phyloP scores from a whole-genome alignment of 2,888 invertebrate genomes.

The Amiota mariae region DNA sequence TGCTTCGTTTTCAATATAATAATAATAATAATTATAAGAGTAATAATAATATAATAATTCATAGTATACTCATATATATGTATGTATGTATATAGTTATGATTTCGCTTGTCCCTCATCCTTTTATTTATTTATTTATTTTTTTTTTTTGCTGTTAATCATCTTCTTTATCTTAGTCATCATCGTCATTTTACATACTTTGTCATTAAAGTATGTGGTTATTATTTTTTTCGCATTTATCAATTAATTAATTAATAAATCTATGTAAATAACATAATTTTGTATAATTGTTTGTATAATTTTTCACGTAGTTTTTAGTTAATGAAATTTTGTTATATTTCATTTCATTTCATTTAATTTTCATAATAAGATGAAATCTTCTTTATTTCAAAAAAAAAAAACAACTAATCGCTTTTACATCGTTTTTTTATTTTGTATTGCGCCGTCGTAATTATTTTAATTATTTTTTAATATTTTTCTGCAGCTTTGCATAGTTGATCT shows the following conservation, averaged over 20 bases:
- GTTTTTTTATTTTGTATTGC: conserved; percentile 42
- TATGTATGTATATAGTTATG: conserved; percentile 67
- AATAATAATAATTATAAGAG: conserved; percentile 70
- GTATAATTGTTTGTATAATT: conserved; percentile 10
- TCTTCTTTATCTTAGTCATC: conserved; percentile 35
- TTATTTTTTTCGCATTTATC: neutral
- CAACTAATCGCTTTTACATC: conserved; percentile 26
- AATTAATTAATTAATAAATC: conserved; percentile 68
- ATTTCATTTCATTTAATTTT: conserved; percentile 37
- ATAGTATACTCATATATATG: conserved; percentile 63
- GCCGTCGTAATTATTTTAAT: conserved; percentile 49
- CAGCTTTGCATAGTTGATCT: conserved; percentile 32
- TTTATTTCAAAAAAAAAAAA: too few relatives aligned
- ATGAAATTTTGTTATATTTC: conserved; percentile 42
- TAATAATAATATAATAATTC: conserved; percentile 62
- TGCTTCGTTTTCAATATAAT: conserved; percentile 68
- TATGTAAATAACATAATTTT: conserved; percentile 57
- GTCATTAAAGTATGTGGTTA: conserved; percentile 55
- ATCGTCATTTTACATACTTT: conserved; percentile 47
- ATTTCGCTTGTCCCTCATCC: conserved; percentile 10
- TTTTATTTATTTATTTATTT: conserved; percentile 64
- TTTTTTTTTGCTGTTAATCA: conserved; percentile 46
- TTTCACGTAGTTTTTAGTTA: conserved; percentile 53
- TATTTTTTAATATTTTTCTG: conserved; percentile 38
- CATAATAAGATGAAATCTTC: conserved; percentile 39